These are phyloP conservation scores for Tichodroma muraria DNA, from an alignment of 2,113 vertebrate species.

Conservation along the genomic window DNA sequence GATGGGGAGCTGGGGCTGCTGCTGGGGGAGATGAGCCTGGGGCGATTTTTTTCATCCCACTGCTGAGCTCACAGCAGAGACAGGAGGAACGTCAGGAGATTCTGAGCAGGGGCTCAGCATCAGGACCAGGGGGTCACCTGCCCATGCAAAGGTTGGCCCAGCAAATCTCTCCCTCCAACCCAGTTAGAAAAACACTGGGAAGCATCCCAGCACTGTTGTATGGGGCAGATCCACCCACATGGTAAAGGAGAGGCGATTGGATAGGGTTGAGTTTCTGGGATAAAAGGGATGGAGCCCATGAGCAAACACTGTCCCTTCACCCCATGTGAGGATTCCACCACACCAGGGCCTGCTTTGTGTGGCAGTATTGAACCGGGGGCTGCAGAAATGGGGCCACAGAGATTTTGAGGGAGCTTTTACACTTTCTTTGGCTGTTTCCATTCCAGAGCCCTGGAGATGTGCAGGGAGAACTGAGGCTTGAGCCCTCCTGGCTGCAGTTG, in stretches of 20 bases:
- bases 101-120: background rate
- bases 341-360: rapidly evolving
- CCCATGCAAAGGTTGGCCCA: background rate
- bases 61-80: background rate
- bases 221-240: rapidly evolving
- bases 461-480: background rate
- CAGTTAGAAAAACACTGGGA: background rate
- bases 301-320: background rate
- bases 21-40: background rate
- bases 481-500: background rate
- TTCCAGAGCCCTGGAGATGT: background rate
- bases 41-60: background rate
- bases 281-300: background rate
- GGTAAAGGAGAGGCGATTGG: background rate
- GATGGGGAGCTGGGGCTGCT: background rate
- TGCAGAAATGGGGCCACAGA: background rate
- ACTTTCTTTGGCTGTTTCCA: background rate
- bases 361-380: background rate
- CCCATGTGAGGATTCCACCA: background rate
- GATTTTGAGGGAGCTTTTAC: background rate
- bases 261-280: background rate
- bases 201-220: background rate
- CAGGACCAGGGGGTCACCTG: background rate
- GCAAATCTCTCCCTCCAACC: background rate
- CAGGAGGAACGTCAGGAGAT: rapidly evolving